These are phyloP conservation scores for Pristis pectinata DNA, from an alignment of 2,797 vertebrate species.

Conservation along the genomic window DNA sequence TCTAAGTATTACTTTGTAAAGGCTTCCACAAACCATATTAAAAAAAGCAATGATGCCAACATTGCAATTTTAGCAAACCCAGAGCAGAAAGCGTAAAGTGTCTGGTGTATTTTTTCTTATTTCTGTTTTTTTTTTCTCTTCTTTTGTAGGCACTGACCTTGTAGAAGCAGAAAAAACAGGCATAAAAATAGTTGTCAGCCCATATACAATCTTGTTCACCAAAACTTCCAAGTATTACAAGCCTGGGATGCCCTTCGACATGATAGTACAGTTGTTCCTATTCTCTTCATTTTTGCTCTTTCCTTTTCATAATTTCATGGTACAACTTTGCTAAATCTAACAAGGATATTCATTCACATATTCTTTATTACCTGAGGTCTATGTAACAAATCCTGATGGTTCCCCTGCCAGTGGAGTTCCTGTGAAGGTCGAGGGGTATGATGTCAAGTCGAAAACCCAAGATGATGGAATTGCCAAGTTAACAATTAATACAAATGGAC, in stretches of 20 bases:
- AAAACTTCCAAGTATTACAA: conserved; percentile 61
- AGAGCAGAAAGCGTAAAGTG: neutral
- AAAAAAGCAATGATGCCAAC: neutral
- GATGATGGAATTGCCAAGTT: neutral
- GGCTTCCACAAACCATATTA: neutral
- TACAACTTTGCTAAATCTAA: neutral
- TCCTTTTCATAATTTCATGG: neutral
- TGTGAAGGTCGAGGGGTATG: neutral
- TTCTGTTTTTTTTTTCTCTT: neutral
- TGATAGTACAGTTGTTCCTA: conserved; percentile 51
- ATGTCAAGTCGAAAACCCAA: neutral
- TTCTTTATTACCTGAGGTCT: neutral
- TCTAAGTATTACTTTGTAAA: neutral
- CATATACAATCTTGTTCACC: conserved; percentile 60
- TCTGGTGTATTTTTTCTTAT: neutral
- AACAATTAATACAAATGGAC: neutral
- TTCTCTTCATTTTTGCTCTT: neutral
- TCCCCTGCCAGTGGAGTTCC: neutral
- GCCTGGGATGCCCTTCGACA: conserved; percentile 59
- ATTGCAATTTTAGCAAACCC: neutral
- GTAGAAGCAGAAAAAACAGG: conserved; percentile 49
- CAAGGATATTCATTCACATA: neutral
- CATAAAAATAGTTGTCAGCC: conserved; percentile 59
- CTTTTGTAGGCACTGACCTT: conserved; percentile 59
- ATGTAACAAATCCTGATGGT: neutral